These are phyloP conservation scores for Nothoprocta pentlandii DNA, from an alignment of 2,113 vertebrate species.

Conservation along the genomic window DNA sequence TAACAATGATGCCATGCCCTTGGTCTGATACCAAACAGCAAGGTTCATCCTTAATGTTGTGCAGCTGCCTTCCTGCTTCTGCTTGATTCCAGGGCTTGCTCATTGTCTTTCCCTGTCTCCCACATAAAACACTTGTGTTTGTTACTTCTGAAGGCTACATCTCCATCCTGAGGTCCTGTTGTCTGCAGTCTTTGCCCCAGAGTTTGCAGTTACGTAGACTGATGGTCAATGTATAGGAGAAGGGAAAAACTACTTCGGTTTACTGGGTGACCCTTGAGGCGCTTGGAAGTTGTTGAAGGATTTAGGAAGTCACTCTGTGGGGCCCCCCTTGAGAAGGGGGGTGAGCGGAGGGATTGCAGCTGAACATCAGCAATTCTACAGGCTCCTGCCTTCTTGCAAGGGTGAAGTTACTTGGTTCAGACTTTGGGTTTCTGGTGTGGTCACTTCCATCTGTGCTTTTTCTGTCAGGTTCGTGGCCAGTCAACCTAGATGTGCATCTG, in stretches of 20 bases:
- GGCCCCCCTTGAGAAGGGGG: background rate
- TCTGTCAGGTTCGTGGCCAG: background rate
- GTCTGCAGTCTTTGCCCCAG: background rate
- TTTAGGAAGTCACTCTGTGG: background rate
- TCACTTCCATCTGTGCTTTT: background rate
- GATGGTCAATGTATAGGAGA: background rate
- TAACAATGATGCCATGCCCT: constrained; percentile 1
- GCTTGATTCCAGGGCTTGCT: background rate
- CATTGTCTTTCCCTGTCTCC: background rate
- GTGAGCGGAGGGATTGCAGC: background rate
- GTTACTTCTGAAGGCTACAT: background rate
- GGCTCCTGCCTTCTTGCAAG: background rate
- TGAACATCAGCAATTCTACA: background rate
- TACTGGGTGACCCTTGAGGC: background rate
- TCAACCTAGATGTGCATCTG: background rate
- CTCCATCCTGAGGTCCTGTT: background rate
- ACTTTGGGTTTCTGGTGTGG: background rate
- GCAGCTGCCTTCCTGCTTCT: background rate
- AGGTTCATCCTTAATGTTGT: background rate
- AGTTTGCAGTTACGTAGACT: background rate
- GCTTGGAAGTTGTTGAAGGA: background rate
- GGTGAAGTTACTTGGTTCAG: background rate
- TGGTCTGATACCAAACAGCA: background rate
- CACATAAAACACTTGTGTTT: background rate
- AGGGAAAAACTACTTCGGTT: background rate